These are phyloP conservation scores for Strigops habroptila DNA, from an alignment of 2,113 vertebrate species.

Conservation along the genomic window DNA sequence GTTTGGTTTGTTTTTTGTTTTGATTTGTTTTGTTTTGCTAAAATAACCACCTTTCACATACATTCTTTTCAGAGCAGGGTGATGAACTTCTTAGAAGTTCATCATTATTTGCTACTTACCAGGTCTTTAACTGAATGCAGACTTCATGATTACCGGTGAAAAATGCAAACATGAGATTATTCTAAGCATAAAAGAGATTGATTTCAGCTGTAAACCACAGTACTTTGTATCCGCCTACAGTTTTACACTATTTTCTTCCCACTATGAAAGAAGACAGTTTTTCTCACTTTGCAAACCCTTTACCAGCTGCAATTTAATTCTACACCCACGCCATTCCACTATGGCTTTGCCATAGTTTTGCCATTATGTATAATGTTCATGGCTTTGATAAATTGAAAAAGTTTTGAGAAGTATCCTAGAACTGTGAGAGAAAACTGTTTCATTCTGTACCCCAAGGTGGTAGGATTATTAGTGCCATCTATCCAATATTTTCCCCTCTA, in stretches of 20 bases:
- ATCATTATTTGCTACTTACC: background rate
- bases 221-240: background rate
- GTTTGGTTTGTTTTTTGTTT: background rate
- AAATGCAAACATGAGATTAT: background rate
- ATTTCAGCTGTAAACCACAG: background rate
- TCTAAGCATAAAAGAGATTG: background rate
- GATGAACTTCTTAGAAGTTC: background rate
- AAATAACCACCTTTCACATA: background rate
- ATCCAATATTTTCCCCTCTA: background rate
- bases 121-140: background rate
- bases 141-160: background rate
- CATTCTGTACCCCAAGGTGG: background rate
- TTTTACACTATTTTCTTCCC: background rate
- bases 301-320: background rate
- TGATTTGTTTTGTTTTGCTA: too few relatives aligned
- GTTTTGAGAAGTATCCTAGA: background rate
- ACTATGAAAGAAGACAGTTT: background rate
- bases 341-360: background rate
- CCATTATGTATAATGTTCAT: background rate
- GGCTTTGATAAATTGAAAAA: background rate
- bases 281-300: background rate
- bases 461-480: background rate
- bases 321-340: background rate
- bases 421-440: background rate
- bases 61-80: background rate